A percentile compares a stretch with the other conserved stretches of the same genome.
These are phyloP conservation scores for Okamejei kenojei DNA, from an alignment of 2,797 vertebrate species.

Conservation along the genomic window DNA sequence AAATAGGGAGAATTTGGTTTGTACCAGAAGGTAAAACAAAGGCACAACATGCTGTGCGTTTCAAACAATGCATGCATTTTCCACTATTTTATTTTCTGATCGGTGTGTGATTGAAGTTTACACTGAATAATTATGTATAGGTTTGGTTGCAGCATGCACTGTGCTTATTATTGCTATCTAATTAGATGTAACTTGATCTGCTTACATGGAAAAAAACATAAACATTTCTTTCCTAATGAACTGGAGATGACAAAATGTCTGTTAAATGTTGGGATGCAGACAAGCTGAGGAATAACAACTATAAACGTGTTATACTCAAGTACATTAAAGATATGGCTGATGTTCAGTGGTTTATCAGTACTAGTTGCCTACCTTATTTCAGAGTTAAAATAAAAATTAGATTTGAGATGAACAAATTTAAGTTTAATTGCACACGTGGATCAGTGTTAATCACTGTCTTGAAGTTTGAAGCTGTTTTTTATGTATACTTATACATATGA, in stretches of 20 bases:
- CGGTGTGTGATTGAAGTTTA: constrained; percentile 64
- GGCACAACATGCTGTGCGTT: constrained; percentile 44
- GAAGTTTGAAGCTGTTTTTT: background rate
- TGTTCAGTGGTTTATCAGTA: constrained; percentile 81
- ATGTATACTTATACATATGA: background rate
- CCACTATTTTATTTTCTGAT: constrained; percentile 68
- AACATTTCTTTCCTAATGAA: constrained; percentile 93
- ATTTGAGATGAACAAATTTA: constrained; percentile 11
- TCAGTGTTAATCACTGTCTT: background rate
- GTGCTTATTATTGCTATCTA: constrained; percentile 99
- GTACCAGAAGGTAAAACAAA: constrained; percentile 41
- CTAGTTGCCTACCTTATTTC: background rate
- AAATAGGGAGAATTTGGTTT: constrained; percentile 45
- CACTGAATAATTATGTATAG: constrained; percentile 96
- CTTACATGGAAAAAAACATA: constrained; percentile 95
- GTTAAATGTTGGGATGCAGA: constrained; percentile 78
- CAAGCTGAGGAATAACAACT: constrained; percentile 67
- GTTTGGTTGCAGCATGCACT: constrained; percentile 82
- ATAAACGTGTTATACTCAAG: constrained; percentile 76
- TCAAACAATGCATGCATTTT: constrained; percentile 56
- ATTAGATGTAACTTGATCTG: constrained; percentile 94
- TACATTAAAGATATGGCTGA: constrained; percentile 98
- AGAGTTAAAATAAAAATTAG: constrained; percentile 10
- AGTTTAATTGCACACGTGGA: background rate
- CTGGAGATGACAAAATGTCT: constrained; percentile 96